A percentile compares a stretch with the other conserved stretches of the same genome.
These are phyloP conservation scores for Galagoides demidoff DNA, from an alignment of 2,797 vertebrate genomes.

Conservation along the genomic window DNA sequence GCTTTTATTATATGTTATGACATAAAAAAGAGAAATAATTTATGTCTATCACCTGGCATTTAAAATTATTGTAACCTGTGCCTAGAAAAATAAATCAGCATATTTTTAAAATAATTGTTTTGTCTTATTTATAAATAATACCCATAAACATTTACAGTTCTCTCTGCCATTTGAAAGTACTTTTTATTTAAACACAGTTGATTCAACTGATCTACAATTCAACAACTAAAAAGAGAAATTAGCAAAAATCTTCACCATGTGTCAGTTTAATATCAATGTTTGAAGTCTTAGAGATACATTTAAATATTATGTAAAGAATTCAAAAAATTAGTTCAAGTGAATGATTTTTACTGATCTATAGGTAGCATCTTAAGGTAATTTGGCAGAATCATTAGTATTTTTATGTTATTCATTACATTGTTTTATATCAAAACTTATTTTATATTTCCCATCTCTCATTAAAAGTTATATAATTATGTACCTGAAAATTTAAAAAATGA, in stretches of 20 bases:
- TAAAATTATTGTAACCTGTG: not conserved
- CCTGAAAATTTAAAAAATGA: not conserved
- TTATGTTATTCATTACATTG: slow-evolving; percentile 2
- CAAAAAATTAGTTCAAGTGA: not conserved
- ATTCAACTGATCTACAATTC: not conserved
- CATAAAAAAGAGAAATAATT: not conserved
- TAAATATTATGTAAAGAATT: not conserved
- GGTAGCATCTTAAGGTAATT: not conserved
- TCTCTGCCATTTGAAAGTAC: not conserved
- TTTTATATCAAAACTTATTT: not conserved
- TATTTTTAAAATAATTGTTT: not conserved
- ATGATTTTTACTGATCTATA: not conserved
- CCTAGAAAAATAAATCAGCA: not conserved
- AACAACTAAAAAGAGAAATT: not conserved
- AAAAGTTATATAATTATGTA: not conserved
- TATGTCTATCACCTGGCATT: not conserved
- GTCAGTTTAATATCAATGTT: slow-evolving; percentile 11
- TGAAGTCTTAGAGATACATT: not conserved
- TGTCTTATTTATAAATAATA: not conserved
- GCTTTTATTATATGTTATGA: not conserved
- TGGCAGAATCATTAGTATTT: not conserved
- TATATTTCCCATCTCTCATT: not conserved
- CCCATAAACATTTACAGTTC: not conserved
- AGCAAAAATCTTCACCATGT: not conserved
- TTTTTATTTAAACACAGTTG: not conserved